phyloP scores from a whole-genome alignment of 2,888 invertebrate genomes.

The Nysson spinosus region DNA sequence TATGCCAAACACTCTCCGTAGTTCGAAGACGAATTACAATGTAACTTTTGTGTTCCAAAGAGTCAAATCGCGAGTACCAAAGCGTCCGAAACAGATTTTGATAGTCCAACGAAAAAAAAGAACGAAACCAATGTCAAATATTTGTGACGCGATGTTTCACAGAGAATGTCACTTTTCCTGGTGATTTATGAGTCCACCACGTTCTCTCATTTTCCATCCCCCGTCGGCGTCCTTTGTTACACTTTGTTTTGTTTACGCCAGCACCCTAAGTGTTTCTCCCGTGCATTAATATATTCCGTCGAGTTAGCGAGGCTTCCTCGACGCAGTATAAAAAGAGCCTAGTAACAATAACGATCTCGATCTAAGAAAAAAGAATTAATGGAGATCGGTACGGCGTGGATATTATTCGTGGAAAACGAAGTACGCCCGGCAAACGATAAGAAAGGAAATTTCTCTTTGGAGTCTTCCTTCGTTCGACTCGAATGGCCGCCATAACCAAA shows the following conservation, averaged over 20 bases:
- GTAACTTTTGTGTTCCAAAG: too few relatives aligned
- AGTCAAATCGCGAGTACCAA: too few relatives aligned
- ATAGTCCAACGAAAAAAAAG: constrained; percentile 16
- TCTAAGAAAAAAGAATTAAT: constrained; percentile 18
- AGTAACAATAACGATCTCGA: constrained; percentile 17
- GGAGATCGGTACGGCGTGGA: background rate
- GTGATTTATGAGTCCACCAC: constrained; percentile 54
- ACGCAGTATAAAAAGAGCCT: background rate
- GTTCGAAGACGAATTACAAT: too few relatives aligned
- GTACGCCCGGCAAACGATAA: background rate
- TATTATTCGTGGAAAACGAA: background rate
- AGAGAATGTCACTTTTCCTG: constrained; percentile 14
- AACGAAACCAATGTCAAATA: constrained; percentile 22
- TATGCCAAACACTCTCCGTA: too few relatives aligned
- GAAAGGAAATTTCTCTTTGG: constrained; percentile 2
- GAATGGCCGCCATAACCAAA: constrained; percentile 19
- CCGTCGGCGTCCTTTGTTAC: constrained; percentile 33
- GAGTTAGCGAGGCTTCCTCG: background rate
- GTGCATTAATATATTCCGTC: constrained; percentile 27
- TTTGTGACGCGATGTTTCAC: constrained; percentile 20
- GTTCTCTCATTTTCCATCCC: constrained; percentile 40
- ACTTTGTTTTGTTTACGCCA: constrained; percentile 1
- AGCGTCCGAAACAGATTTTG: constrained; percentile 8
- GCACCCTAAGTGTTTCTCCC: constrained; percentile 21
- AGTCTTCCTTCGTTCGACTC: constrained; percentile 5